Conservation (phyloP, 2,888 invertebrate species). For the Pardosa pseudoannulata region DNA sequence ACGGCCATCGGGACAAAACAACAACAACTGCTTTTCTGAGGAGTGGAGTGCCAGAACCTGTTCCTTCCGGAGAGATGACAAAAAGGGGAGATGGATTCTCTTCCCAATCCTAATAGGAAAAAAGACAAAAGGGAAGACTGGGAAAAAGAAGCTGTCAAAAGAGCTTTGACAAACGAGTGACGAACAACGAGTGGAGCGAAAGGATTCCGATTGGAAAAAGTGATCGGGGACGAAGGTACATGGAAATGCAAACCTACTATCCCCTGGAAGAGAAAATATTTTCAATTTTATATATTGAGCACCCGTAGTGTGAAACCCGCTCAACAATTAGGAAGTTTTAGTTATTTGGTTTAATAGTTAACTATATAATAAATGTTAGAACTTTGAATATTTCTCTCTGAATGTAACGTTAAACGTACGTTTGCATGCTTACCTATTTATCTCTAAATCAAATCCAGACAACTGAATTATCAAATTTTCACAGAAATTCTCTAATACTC, state of each 20-base stretch:
- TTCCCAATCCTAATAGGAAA: neutral
- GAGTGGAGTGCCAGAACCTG: conserved; percentile 24
- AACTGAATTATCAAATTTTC: no score
- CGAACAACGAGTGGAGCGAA: conserved; percentile 58
- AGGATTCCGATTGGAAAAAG: conserved; percentile 42
- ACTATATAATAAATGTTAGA: no score
- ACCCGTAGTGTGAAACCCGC: no score
- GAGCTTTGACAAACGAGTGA: conserved; percentile 48
- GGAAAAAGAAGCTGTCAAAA: conserved; percentile 1
- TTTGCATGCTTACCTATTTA: no score
- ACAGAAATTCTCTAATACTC: no score
- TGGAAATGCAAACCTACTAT: neutral
- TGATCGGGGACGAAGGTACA: conserved; percentile 11
- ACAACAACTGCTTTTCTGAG: conserved; percentile 26
- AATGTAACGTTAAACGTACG: no score
- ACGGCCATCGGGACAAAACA: neutral
- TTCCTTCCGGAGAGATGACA: conserved; percentile 41
- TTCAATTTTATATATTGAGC: no score
- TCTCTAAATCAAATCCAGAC: no score
- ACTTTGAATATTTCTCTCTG: no score
- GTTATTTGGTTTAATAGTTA: no score
- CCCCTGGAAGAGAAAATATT: no score
- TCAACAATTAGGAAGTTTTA: no score
- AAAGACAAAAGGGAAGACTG: neutral
- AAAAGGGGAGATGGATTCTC: conserved; percentile 40